phyloP scores from a whole-genome alignment of 2,113 vertebrate species.

The Anolis carolinensis region DNA sequence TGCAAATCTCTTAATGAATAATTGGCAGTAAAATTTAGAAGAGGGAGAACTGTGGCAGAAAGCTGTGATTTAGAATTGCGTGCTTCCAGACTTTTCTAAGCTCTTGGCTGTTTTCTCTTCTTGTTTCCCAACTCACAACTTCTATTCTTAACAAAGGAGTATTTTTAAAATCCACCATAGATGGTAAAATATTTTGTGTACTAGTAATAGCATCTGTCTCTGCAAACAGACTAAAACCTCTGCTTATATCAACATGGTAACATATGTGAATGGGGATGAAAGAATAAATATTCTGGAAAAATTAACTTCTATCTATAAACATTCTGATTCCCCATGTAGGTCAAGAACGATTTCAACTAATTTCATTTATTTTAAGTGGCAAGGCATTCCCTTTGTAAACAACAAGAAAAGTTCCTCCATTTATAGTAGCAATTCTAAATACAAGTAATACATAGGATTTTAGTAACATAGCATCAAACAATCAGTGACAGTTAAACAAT shows the following conservation, averaged over 20 bases:
- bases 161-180: slow-evolving; percentile 32
- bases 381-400: neutral
- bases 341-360: slow-evolving; percentile 42
- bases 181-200: slow-evolving; percentile 60
- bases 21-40: neutral
- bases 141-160: neutral
- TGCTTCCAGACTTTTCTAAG: neutral
- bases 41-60: neutral
- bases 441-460: no score
- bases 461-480: neutral
- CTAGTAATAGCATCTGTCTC: slow-evolving; percentile 50
- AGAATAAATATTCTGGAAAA: slow-evolving; percentile 57
- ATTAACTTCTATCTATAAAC: slow-evolving; percentile 34
- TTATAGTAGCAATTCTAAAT: no score
- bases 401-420: neutral
- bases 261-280: slow-evolving; percentile 53
- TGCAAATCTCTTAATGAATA: neutral
- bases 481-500: neutral
- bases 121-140: slow-evolving; percentile 27
- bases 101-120: neutral
- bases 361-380: neutral
- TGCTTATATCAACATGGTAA: slow-evolving; percentile 30
- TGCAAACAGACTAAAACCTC: slow-evolving; percentile 61
- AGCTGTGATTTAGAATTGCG: neutral
- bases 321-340: slow-evolving; percentile 31